phyloP scores from a whole-genome alignment of 1,140 invertebrate genomes.

The Drosophila nannoptera region DNA sequence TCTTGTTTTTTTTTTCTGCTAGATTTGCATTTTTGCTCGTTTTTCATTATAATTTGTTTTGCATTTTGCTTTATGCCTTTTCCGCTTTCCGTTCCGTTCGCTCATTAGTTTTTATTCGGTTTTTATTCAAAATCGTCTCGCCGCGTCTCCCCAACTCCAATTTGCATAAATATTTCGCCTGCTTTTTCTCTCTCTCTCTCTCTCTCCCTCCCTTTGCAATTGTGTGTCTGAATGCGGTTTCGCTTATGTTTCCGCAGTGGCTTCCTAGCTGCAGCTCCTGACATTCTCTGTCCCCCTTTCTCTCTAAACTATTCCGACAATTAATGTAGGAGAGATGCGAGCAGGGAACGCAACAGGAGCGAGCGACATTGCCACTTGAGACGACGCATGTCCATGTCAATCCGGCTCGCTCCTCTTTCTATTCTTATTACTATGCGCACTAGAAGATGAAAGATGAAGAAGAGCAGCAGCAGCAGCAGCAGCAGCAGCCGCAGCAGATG shows the following conservation, averaged over 20 bases:
- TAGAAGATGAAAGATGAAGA: neutral
- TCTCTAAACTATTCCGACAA: slow-evolving; percentile 19
- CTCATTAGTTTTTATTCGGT: slow-evolving; percentile 47
- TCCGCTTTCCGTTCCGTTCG: slow-evolving; percentile 36
- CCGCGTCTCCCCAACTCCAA: slow-evolving; percentile 18
- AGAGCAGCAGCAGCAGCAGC: neutral
- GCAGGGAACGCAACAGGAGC: slow-evolving; percentile 8
- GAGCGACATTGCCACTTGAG: slow-evolving; percentile 30
- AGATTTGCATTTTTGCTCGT: slow-evolving; percentile 44
- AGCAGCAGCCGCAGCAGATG: neutral
- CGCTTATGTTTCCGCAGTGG: slow-evolving; percentile 20
- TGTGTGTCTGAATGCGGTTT: slow-evolving; percentile 4
- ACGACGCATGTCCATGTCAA: slow-evolving; percentile 23
- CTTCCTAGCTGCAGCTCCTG: slow-evolving; percentile 31
- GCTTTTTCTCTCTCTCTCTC: neutral
- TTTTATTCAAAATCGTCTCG: slow-evolving; percentile 30
- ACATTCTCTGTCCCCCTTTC: slow-evolving; percentile 18
- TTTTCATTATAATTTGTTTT: slow-evolving; percentile 42
- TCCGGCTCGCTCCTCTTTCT: slow-evolving; percentile 8
- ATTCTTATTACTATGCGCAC: slow-evolving; percentile 15
- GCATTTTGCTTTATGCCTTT: slow-evolving; percentile 41
- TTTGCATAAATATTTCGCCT: slow-evolving; percentile 29
- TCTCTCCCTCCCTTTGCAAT: neutral
- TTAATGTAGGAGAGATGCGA: neutral
- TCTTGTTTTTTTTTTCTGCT: slow-evolving; percentile 20